A percentile compares a stretch with the other conserved stretches of the same genome.
Conservation (phyloP, 2,113 vertebrate genomes). For the Ptilorrhoa leucosticta region DNA sequence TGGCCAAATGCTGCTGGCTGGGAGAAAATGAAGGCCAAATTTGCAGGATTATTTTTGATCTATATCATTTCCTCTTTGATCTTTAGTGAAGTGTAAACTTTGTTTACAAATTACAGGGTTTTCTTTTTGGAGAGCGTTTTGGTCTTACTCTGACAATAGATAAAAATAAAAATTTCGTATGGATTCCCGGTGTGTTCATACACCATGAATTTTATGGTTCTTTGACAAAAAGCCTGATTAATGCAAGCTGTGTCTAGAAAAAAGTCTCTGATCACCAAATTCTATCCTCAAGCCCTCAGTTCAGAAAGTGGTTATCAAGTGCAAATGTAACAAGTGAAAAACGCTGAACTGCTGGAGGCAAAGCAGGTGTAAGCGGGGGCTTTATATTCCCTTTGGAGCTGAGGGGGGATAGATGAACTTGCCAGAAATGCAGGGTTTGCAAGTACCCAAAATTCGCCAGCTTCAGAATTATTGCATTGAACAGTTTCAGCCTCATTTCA, state of each 20-base stretch:
- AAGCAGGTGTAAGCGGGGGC: not conserved
- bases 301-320: not conserved
- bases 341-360: not conserved
- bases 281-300: not conserved
- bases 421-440: not conserved
- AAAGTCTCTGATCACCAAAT: not conserved
- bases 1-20: not conserved
- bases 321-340: not conserved
- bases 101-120: not conserved
- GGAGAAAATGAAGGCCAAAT: conserved; percentile 1
- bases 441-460: not conserved
- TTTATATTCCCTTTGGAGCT: not conserved
- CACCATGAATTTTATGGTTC: not conserved
- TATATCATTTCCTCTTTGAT: not conserved
- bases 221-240: conserved; percentile 10
- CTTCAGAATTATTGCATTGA: not conserved
- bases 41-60: not conserved
- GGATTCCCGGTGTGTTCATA: conserved; percentile 11
- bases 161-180: conserved; percentile 3
- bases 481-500: not conserved
- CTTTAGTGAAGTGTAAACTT: not conserved
- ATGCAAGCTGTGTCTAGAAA: not conserved
- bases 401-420: not conserved
- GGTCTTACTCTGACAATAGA: not conserved
- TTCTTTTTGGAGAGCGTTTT: not conserved